Evolutionary conservation across 2,888 invertebrate species (phyloP).

Genomic region (Congeria kusceri): DNA sequence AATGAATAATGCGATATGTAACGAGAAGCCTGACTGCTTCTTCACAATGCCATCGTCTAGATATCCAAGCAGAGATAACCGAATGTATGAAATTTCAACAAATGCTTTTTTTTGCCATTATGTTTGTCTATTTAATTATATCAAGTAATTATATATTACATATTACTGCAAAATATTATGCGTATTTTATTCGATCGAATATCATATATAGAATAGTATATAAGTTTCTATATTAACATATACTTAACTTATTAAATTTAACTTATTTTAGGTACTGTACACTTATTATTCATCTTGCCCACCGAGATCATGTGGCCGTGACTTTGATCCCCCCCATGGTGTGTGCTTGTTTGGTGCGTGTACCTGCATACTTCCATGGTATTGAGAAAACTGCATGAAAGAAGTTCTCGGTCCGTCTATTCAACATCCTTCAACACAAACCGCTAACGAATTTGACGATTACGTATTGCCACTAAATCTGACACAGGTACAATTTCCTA

Average conservation of each 20-base stretch:
- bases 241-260: no score
- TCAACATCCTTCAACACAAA: background rate
- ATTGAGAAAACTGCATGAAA: slow-evolving; percentile 60
- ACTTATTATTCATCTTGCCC: slow-evolving; percentile 64
- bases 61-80: background rate
- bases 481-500: slow-evolving; percentile 4
- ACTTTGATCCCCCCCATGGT: slow-evolving; percentile 54
- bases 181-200: no score
- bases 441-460: background rate
- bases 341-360: slow-evolving; percentile 69
- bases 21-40: slow-evolving; percentile 13
- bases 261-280: slow-evolving; percentile 44
- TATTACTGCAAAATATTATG: no score
- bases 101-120: no score
- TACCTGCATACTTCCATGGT: slow-evolving; percentile 66
- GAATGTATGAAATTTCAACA: slow-evolving; percentile 39
- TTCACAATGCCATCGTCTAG: slow-evolving; percentile 22
- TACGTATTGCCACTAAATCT: slow-evolving; percentile 22
- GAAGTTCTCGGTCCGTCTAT: slow-evolving; percentile 48
- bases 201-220: slow-evolving; percentile 15
- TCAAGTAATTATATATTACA: no score
- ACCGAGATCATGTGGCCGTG: slow-evolving; percentile 60
- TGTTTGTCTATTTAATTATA: no score
- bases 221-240: slow-evolving; percentile 30
- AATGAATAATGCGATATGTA: slow-evolving; percentile 12